phyloP scores from a whole-genome alignment of 2,888 invertebrate genomes.

The Acronicta psi region DNA sequence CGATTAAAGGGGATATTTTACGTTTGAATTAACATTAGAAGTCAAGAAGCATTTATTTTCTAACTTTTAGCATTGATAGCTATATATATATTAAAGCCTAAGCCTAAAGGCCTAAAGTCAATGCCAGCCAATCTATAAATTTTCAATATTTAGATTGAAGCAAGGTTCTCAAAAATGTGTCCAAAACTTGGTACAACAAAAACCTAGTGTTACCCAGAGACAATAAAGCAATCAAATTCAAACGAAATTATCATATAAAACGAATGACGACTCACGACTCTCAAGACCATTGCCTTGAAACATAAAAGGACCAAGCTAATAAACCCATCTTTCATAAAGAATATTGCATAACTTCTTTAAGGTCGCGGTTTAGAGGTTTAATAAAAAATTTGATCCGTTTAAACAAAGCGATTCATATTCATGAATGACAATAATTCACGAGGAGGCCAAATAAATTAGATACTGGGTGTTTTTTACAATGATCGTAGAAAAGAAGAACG shows the following conservation, averaged over 20 bases:
- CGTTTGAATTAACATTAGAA: too few relatives aligned
- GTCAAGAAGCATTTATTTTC: too few relatives aligned
- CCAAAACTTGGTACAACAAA: too few relatives aligned
- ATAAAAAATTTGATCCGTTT: slow-evolving; percentile 72
- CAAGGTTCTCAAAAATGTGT: too few relatives aligned
- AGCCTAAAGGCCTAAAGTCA: too few relatives aligned
- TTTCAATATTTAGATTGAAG: too few relatives aligned
- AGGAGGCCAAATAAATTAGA: slow-evolving; percentile 58
- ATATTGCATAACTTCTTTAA: slow-evolving; percentile 46
- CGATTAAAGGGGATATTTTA: too few relatives aligned
- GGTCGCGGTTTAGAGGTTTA: slow-evolving; percentile 49
- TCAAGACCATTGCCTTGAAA: slow-evolving; percentile 1
- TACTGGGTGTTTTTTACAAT: slow-evolving; percentile 36
- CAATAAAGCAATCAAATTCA: background rate
- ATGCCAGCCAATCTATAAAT: too few relatives aligned
- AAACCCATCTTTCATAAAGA: slow-evolving; percentile 55
- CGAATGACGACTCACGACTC: background rate
- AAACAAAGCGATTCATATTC: slow-evolving; percentile 76
- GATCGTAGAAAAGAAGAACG: slow-evolving; percentile 16
- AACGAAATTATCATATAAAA: slow-evolving; percentile 3
- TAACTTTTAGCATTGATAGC: too few relatives aligned
- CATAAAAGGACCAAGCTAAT: slow-evolving; percentile 28
- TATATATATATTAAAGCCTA: too few relatives aligned
- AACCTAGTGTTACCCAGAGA: background rate
- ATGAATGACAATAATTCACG: slow-evolving; percentile 72